Base-by-base conservation (phyloP, 2,113 vertebrate species). In the Chaenogobius annularis region DNA sequence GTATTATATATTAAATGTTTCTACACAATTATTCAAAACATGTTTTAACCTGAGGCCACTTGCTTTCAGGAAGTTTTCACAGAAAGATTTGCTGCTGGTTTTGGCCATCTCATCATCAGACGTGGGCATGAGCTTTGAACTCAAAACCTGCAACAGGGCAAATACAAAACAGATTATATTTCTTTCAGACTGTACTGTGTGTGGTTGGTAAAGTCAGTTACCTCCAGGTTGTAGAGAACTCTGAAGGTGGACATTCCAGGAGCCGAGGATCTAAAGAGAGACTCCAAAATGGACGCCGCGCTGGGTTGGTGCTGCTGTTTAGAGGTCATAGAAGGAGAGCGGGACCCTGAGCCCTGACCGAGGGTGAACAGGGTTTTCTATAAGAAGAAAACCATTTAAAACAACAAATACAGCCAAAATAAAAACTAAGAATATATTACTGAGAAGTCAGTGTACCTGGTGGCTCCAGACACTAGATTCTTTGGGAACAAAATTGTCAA, bases 101-200 rank as follows among this genome's bases (percentile, higher is more conserved):
- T 98, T 96, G 66, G 97, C 98, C 98, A 99, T 99, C 89, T 99
- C 98, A 83, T 99, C 98, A 78, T 99, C 97, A 52, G 97, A 96
- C 17, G 97, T 98, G 75, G 98, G 98, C 97, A 99, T 99, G 81
- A 99, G 91, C 86, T 99, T 99, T 75, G 97, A 99, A 90, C 98
- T 99, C 78, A 99, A 91, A n/a, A 99, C 98, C 98, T 99, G 81
- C 48, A 75, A 22, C 85, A 19, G n/a, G 20, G 46, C 15, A 1
- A 54, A 48, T 56, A 63, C 20, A 50, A 19, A 37, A 22, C 12
- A n/a, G 46, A 0, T 20, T 19, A 23, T 50, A 15, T 13, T 23
- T 55, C 20, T 22, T 10, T 52, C 10, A 9, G 62, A 8, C 14
- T 14, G 20, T 0, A 15, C 26, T 0, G 20, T 47, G 20, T 47